phyloP scores from a whole-genome alignment of 2,888 invertebrate genomes.

The Microchrysa polita region DNA sequence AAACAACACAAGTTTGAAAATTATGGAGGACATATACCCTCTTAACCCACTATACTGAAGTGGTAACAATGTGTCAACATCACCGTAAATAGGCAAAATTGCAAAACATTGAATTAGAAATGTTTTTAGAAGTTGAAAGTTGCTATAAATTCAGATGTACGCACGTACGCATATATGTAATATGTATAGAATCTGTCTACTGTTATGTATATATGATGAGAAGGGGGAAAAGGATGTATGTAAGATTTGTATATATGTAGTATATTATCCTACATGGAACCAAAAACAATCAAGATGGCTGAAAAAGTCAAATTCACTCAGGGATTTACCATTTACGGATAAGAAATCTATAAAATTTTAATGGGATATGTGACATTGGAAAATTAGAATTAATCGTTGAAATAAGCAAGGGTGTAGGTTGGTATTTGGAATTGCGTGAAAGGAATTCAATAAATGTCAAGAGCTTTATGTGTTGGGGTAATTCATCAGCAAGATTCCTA shows the following conservation, averaged over 20 bases:
- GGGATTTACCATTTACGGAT: neutral
- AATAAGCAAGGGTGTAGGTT: neutral
- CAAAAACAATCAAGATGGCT: neutral
- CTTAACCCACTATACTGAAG: constrained; percentile 27
- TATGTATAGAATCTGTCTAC: too few relatives aligned
- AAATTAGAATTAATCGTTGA: too few relatives aligned
- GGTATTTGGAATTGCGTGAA: neutral
- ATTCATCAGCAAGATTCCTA: too few relatives aligned
- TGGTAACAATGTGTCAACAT: constrained; percentile 33
- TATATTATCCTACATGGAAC: too few relatives aligned
- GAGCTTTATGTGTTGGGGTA: too few relatives aligned
- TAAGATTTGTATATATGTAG: neutral
- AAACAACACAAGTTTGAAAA: constrained; percentile 18
- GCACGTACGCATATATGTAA: too few relatives aligned
- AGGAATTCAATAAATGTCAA: neutral
- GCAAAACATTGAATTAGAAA: constrained; percentile 8
- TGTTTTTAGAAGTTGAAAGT: neutral
- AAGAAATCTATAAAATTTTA: constrained; percentile 9
- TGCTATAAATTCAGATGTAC: neutral
- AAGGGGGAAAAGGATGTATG: too few relatives aligned
- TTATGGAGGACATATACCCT: neutral
- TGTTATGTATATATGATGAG: too few relatives aligned
- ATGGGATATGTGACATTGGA: constrained; percentile 3
- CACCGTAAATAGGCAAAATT: neutral
- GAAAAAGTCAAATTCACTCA: neutral